phyloP scores from a whole-genome alignment of 2,888 invertebrate species.

The Oscheius sp. region DNA sequence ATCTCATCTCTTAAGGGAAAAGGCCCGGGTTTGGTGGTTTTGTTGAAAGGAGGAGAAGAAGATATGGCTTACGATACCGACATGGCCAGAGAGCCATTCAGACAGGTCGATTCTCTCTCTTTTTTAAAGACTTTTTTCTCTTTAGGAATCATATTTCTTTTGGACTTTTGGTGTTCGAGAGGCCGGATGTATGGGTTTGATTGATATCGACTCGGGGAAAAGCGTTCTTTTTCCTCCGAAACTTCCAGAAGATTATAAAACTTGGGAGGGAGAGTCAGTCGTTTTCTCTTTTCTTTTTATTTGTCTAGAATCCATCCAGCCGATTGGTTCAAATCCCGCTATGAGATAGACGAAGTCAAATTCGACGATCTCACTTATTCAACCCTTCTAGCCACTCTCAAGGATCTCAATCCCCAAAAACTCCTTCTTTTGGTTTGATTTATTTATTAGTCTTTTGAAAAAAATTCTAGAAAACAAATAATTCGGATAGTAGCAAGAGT shows the following conservation, averaged over 20 bases:
- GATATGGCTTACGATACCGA: conserved; percentile 66
- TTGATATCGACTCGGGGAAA: conserved; percentile 71
- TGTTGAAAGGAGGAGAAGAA: conserved; percentile 62
- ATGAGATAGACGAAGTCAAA: conserved; percentile 82
- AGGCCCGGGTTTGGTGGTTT: conserved; percentile 38
- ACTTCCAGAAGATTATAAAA: conserved; percentile 84
- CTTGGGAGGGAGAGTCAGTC: conserved; percentile 86
- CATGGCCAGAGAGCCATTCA: conserved; percentile 62
- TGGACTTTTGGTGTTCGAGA: conserved; percentile 94
- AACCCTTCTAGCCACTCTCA: conserved; percentile 71
- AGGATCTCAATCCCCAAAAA: conserved; percentile 74
- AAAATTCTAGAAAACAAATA: conserved; percentile 79
- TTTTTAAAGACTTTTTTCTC: not conserved
- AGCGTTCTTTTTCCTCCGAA: conserved; percentile 85
- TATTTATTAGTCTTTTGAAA: not conserved
- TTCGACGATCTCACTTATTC: conserved; percentile 72
- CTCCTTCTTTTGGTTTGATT: conserved; percentile 78
- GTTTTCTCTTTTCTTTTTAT: not conserved
- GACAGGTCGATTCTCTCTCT: conserved; percentile 45
- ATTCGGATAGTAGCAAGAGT: conserved; percentile 86
- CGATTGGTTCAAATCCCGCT: conserved; percentile 79
- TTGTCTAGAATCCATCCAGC: conserved; percentile 14
- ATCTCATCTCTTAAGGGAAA: conserved; percentile 39
- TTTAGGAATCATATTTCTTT: conserved; percentile 92
- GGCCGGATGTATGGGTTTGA: conserved; percentile 86